Base-by-base conservation (phyloP, 1,140 invertebrate species). In the Nilaparvata lugens region DNA sequence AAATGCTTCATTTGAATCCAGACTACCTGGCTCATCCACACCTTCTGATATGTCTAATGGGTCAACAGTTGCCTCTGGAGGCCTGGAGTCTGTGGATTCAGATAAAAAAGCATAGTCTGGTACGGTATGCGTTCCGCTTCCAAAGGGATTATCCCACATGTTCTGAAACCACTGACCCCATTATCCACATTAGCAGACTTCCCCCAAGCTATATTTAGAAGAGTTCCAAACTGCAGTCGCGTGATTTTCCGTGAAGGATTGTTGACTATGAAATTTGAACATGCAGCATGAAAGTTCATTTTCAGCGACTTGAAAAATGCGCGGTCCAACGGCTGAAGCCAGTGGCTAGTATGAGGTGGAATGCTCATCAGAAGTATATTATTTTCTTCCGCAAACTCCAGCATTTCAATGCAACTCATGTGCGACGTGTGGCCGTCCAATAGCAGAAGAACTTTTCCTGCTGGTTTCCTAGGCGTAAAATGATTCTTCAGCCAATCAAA, bases 401-500 rank as follows among this genome's bases (percentile, higher is more conserved):
- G 60, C 24, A 67, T 35, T 43, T 70, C 62, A 23, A 66, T 9
- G 16, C 55, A 45, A 58, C 57, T 67, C 24, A 25, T 63, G 45
- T 69, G 63, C 11, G 65, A 65, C 4, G 45, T 31, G 60, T 68
- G 66, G n/a, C 64, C 65, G 62, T 68, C 64, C 14, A 68, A 24
- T 28, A 68, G 62, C 2, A 68, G 25, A 16, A 65, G 35, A 13
- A 65, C 64, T 61, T 61, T 66, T 48, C 66, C 65, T 28, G 52
- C 16, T 43, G 64, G 60, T 51, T 67, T 68, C 48, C 63, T 58
- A 5, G 58, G 57, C 31, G 74, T 25, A 64, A 74, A 76, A 31
- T 70, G 66, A 58, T 70, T 66, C 48, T 64, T 68, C 4, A 74
- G 58, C 70, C 70, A 75, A 60, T 72, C 68, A 1, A 67, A 61